Base-by-base conservation (phyloP, 2,888 invertebrate species). In the Pseudoips prasinana region DNA sequence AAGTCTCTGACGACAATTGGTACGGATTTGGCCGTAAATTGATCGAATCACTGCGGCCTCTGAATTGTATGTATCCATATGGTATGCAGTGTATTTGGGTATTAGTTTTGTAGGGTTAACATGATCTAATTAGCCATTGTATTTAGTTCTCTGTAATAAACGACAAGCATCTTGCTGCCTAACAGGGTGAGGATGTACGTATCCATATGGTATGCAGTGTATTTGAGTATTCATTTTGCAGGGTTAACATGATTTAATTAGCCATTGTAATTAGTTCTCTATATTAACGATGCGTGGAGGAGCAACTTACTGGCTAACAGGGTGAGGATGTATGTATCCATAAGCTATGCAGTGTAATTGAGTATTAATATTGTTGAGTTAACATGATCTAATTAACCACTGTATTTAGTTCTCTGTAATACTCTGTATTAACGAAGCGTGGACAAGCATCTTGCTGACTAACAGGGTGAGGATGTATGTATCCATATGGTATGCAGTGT, bases 21-120 rank as follows among this genome's bases (percentile, higher is more conserved):
- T 76, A 68, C 75, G 74, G 82, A 81, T 84, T 83, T 83, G 69
- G 69, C 73, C 72, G 64, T 75, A 75, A 77, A 80, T 83, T 80
- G 77, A 68, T 56, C 66, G 71, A 72, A 74, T 70, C 70, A 72
- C 63, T 42, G 56, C 51, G 51, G 58, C 58, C 60, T 63, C 59
- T n/a, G 50, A 41, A 48, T 39, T 5, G 14, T 43, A 46, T 53
- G 51, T 56, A 46, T 48, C 53, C 46, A 46, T 50, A 48, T 20
- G 3, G 20, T 20, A 20, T 14, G 2, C 14, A 14, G 2, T 14
- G 14, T 14, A 14, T 5, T 14, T 14, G 5, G 5, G 5, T 14
- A 14, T 5, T 14, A 20, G 29, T 22, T 38, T 40, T 46, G 42
- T 46, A 46, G 53, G 52, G 51, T 49, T 54, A 40, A 31, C 31